Conservation (phyloP, 2,888 invertebrate genomes). For the Flabesymbios commensalis region DNA sequence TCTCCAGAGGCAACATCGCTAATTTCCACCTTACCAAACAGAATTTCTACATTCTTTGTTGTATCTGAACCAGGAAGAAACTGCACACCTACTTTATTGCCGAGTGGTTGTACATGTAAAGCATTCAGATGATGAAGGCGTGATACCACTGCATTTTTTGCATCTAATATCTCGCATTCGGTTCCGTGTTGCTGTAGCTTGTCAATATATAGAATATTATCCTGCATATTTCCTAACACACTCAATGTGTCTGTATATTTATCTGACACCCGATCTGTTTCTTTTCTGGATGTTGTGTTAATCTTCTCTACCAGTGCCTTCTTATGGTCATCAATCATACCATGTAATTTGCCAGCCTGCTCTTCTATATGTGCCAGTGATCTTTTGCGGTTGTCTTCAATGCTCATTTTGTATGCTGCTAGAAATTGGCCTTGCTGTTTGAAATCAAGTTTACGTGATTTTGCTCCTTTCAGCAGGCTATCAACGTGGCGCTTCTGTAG, state of each 20-base stretch:
- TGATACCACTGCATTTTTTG: no score
- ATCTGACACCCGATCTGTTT: background rate
- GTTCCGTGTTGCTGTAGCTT: no score
- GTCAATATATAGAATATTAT: no score
- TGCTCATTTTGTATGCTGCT: constrained; percentile 34
- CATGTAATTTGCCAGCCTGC: constrained; percentile 44
- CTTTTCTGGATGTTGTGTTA: constrained; percentile 11
- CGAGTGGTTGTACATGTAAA: no score
- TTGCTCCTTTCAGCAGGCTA: constrained; percentile 40
- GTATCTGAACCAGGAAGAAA: no score
- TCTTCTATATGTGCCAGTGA: constrained; percentile 34
- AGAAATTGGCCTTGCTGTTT: constrained; percentile 42
- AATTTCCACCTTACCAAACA: no score
- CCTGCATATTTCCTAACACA: no score
- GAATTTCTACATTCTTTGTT: no score
- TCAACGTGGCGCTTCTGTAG: constrained; percentile 35
- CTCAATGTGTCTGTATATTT: background rate
- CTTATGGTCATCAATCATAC: constrained; percentile 43
- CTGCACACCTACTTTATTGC: no score
- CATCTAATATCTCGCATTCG: no score
- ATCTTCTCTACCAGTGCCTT: constrained; percentile 32
- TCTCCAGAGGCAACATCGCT: no score
- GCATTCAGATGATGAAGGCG: no score
- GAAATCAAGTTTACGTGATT: constrained; percentile 39
- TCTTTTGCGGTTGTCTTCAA: constrained; percentile 32